Evolutionary conservation across 2,888 invertebrate species (phyloP).

Genomic region (Xanthia togata): DNA sequence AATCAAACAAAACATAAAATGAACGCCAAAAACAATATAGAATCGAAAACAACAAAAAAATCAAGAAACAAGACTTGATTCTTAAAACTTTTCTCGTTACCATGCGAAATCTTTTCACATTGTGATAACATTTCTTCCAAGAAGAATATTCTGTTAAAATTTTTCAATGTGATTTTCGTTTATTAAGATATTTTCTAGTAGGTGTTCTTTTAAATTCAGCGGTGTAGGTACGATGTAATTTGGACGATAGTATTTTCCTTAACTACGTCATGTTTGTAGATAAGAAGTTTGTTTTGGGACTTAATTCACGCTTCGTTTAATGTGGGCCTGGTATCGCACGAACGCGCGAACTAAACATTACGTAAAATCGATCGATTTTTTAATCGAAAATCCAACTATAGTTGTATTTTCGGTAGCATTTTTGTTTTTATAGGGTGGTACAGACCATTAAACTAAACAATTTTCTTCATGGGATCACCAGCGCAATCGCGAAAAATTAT

Average conservation of each 20-base stretch:
- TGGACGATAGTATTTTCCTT: neutral
- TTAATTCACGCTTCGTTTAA: neutral
- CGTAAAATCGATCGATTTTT: neutral
- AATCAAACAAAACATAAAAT: conserved; percentile 16
- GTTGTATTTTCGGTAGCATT: too few species aligned
- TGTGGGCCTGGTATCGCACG: neutral
- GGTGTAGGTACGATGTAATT: neutral
- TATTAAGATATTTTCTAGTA: neutral
- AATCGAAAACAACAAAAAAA: conserved; percentile 14
- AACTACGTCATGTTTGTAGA: neutral
- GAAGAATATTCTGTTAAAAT: neutral
- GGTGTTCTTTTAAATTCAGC: neutral
- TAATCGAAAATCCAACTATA: neutral
- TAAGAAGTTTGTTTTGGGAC: neutral
- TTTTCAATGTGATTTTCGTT: neutral
- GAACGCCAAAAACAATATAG: conserved; percentile 16
- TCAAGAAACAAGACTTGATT: conserved; percentile 18
- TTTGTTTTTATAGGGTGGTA: too few species aligned
- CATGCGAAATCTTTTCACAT: conserved; percentile 4
- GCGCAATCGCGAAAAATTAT: too few species aligned
- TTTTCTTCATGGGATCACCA: too few species aligned
- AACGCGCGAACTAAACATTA: neutral
- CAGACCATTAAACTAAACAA: too few species aligned
- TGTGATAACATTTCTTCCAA: neutral
- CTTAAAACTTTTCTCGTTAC: conserved; percentile 32